Evolutionary conservation across 2,113 vertebrate species (phyloP), one percentile per base, ranked within the genome.

Genomic region (Heterotis niloticus): DNA sequence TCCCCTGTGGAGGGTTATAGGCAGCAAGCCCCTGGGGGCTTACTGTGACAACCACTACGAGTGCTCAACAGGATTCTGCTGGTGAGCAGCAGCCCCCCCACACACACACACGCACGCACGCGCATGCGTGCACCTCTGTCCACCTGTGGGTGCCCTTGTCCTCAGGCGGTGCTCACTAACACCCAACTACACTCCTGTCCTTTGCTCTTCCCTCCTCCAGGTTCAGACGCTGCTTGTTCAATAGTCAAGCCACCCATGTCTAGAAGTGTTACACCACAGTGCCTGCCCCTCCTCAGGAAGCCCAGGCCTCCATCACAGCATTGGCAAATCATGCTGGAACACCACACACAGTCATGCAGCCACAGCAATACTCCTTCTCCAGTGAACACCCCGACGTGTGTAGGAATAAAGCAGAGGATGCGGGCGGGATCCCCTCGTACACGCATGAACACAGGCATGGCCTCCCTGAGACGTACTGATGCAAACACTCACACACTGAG

Each of bases 1-100:
- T 0, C 91, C 92, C 0, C 87, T 94, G 82, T 94, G 92, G 92
- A 88, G 92, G 79, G 89, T 88, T 84, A 85, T 94, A 88, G 92
- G 86, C 79, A 93, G 87, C 20, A 94, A 94, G 85, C 92, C 92
- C 0, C 83, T 80, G 0, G 90, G 91, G 0, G 92, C 92, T 1
- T 92, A 90, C 83, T 94, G 92, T 82, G 88, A 91, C 65, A 87
- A 91, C 81, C 86, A 90, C 87, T 88, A 90, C 0, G 92, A 94
- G n/a, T 94, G 92, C 64, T 86, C 90, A 56, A 92, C 92, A 0
- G 90, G 88, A 51, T 52, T 91, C 72, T 94, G 92, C 92, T 89
- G 90, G 92, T 92, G 80, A 77, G 77, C 20, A 10, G 16, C 64
- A 29, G 23, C 56, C 28, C 23, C 73, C n/a, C 17, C 26, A 7